Conservation (phyloP, 2,797 vertebrate species). For the Emys orbicularis region DNA sequence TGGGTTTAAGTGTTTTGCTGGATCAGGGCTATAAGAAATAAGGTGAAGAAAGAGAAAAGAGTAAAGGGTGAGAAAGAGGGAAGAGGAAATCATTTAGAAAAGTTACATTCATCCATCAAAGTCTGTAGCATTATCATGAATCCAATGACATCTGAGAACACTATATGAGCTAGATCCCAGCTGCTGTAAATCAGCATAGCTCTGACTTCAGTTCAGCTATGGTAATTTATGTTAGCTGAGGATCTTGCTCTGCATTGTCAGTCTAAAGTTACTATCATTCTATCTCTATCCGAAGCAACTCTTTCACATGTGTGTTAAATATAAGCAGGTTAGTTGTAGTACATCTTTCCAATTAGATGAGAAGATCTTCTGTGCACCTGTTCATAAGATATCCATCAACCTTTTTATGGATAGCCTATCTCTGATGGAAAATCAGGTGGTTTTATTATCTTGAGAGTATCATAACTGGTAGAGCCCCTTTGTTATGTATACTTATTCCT, state of each 20-base stretch:
- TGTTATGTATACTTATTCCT: background rate
- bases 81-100: background rate
- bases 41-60: background rate
- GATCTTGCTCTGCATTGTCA: background rate
- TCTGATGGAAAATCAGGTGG: background rate
- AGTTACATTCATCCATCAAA: background rate
- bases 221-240: conserved; percentile 2
- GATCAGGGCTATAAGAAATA: background rate
- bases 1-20: background rate
- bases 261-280: background rate
- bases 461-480: no score
- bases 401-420: background rate
- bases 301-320: conserved; percentile 10
- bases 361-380: background rate
- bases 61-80: background rate
- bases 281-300: background rate
- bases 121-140: background rate
- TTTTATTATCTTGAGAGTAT: background rate
- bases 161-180: background rate
- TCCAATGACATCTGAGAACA: background rate
- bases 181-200: background rate
- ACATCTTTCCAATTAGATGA: background rate
- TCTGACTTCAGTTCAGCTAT: background rate
- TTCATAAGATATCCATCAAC: conserved; percentile 3
- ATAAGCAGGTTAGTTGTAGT: background rate